phyloP scores from a whole-genome alignment of 2,888 invertebrate species.

The Nemoura dubitans region DNA sequence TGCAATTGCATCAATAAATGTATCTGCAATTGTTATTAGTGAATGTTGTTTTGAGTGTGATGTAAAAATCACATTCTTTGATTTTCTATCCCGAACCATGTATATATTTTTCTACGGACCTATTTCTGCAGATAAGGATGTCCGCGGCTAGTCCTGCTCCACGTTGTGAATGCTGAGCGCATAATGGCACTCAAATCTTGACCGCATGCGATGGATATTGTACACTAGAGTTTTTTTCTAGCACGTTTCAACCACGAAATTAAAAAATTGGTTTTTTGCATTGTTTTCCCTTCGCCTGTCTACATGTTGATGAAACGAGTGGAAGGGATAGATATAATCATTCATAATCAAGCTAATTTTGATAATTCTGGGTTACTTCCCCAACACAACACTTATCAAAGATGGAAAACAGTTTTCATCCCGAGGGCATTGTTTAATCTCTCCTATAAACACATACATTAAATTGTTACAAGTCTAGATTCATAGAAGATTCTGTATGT shows the following conservation, averaged over 20 bases:
- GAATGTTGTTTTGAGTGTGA: too few species aligned
- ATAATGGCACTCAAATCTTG: background rate
- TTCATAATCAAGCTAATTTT: slow-evolving; percentile 40
- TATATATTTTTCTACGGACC: too few species aligned
- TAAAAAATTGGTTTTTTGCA: background rate
- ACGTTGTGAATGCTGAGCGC: background rate
- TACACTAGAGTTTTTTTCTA: background rate
- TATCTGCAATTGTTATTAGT: too few species aligned
- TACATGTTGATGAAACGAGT: background rate
- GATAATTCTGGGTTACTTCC: slow-evolving; percentile 36
- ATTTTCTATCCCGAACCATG: too few species aligned
- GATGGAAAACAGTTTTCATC: slow-evolving; percentile 20
- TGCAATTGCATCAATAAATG: too few species aligned
- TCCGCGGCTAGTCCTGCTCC: background rate
- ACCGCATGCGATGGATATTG: background rate
- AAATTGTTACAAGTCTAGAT: slow-evolving; percentile 36
- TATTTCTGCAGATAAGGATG: background rate
- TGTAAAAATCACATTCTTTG: too few species aligned
- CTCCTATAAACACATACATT: slow-evolving; percentile 37
- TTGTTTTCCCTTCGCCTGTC: background rate
- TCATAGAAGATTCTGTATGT: slow-evolving; percentile 17
- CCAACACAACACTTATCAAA: slow-evolving; percentile 32
- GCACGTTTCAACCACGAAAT: background rate
- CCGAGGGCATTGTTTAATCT: slow-evolving; percentile 33
- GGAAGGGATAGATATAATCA: slow-evolving; percentile 28